Base-by-base conservation (phyloP, 2,888 invertebrate genomes). In the Agriopis marginaria region DNA sequence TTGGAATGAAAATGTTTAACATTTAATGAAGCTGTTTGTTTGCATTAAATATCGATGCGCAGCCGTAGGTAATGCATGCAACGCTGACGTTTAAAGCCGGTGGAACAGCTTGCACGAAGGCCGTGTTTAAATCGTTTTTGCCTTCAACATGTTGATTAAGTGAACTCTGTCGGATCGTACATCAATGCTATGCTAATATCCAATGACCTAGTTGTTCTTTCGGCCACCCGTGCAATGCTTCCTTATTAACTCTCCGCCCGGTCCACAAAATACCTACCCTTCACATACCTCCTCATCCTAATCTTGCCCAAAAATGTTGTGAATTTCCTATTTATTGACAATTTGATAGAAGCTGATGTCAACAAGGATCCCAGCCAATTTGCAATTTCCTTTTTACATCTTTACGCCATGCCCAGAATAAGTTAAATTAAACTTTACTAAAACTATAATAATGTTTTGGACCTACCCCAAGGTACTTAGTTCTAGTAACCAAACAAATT, bases 191-290 rank as follows among this genome's bases (percentile, higher is more conserved):
- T 65, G 65, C 65, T 62, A 59, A 65, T 65, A 59, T 67, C 44
- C 64, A 61, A 63, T 68, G 64, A 68, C 65, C 68, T 54, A 65
- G 45, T 65, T 71, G 51, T 55, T 66, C n/a, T 67, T 64, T 71
- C n/a, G 66, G 67, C 45, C 51, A 67, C 61, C 56, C 49, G 49
- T 50, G 58, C 23, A 51, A 11, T 59, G 50, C 62, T 65, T 65
- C 65, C 68, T 67, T 68, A 63, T 71, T 65, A 61, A 63, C 63
- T 68, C 23, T 23, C 32, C 63, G 53, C 49, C 45, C 54, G n/a
- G 63, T 42, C 64, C 32, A 32, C 32, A 32, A 32, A 32, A 32
- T 32, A 32, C 32, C 32, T 50, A 49, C 47, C 14, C 6, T 0
- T 14, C 49, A 12, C 8, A 12, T 49, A 8, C 8, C 32, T 32